Evolutionary conservation across 2,113 vertebrate genomes (phyloP).

Genomic region (Ovis aries): DNA sequence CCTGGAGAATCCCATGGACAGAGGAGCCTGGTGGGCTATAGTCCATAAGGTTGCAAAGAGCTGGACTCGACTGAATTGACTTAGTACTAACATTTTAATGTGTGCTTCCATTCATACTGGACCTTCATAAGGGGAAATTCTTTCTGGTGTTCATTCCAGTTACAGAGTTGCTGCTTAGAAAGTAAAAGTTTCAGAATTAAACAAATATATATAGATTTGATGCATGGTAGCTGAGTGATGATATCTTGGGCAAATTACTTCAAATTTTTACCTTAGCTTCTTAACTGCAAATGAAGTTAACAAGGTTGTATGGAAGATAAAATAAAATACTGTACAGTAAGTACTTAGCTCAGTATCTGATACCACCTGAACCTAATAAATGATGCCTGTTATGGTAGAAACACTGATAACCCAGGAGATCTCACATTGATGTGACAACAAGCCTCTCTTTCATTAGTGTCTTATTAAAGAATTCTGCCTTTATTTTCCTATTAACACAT

Average conservation of each 20-base stretch:
- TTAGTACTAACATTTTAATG: not conserved
- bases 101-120: not conserved
- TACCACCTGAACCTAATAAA: not conserved
- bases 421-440: not conserved
- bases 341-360: not conserved
- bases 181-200: not conserved
- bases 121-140: not conserved
- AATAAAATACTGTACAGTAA: not conserved
- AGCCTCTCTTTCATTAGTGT: not conserved
- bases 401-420: not conserved
- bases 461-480: not conserved
- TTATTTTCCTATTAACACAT: not conserved
- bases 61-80: not conserved
- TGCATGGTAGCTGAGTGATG: not conserved
- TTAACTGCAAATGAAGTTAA: not conserved
- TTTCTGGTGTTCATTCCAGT: not conserved
- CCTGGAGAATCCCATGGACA: not conserved
- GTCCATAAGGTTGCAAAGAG: not conserved
- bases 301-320: not conserved
- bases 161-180: not conserved
- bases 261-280: not conserved
- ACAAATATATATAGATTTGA: not conserved
- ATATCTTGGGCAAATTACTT: not conserved
- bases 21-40: not conserved
- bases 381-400: not conserved